These are phyloP conservation scores for Leptodactylus fuscus DNA, from an alignment of 2,113 vertebrate species.

Conservation along the genomic window DNA sequence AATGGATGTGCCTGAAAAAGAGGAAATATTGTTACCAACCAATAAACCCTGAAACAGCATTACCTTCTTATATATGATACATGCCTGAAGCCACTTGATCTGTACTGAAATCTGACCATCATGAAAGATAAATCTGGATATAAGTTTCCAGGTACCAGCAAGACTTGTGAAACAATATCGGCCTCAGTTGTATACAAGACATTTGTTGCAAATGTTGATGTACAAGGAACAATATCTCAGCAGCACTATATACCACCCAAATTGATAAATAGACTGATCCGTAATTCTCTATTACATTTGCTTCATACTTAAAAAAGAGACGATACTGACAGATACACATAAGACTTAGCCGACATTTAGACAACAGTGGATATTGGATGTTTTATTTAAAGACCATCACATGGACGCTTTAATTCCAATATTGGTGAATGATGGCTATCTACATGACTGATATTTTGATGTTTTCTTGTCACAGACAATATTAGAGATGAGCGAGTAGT, in stretches of 20 bases:
- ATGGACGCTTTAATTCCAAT: too few species aligned
- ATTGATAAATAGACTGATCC: too few species aligned
- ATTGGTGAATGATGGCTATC: too few species aligned
- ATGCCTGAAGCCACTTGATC: conserved; percentile 24
- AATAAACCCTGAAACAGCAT: conserved; percentile 15
- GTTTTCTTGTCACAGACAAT: too few species aligned
- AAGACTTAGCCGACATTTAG: too few species aligned
- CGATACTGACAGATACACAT: too few species aligned
- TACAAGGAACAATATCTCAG: not conserved
- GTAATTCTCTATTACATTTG: too few species aligned
- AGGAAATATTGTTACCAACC: conserved; percentile 39
- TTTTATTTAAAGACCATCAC: too few species aligned
- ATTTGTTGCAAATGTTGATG: not conserved
- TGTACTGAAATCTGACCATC: not conserved
- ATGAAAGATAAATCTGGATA: not conserved
- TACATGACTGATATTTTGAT: too few species aligned
- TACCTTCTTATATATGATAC: conserved; percentile 9
- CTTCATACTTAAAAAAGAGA: too few species aligned
- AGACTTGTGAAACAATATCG: not conserved
- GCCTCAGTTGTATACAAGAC: not conserved
- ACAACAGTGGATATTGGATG: too few species aligned
- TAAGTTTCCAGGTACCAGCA: not conserved
- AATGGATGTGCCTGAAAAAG: conserved; percentile 35
- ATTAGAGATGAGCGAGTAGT: too few species aligned
- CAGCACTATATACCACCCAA: not conserved